Evolutionary conservation across 2,888 invertebrate species (phyloP).

Genomic region (Diploptera punctata): DNA sequence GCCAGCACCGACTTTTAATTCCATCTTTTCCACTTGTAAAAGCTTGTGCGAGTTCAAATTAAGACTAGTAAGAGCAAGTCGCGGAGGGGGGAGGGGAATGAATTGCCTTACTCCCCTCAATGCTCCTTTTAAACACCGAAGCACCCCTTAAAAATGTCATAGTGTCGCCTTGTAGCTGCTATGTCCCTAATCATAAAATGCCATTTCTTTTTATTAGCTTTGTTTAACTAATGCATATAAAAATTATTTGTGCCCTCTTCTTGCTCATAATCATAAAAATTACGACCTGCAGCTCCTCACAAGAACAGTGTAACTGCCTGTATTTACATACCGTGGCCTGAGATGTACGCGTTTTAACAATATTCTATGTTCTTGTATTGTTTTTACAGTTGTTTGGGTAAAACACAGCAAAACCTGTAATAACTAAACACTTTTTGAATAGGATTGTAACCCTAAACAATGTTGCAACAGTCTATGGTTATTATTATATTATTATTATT

Average conservation of each 20-base stretch:
- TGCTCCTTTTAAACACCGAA: conserved; percentile 7
- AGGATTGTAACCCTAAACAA: too few relatives aligned
- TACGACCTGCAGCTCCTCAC: not conserved
- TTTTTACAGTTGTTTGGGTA: too few relatives aligned
- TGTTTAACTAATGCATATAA: conserved; percentile 27
- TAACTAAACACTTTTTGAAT: too few relatives aligned
- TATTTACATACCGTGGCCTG: too few relatives aligned
- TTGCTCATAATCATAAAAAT: conserved; percentile 21
- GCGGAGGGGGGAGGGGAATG: not conserved
- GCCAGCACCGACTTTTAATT: conserved; percentile 13
- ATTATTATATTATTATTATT: too few relatives aligned
- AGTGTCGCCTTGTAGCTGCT: not conserved
- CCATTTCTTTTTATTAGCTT: conserved; percentile 25
- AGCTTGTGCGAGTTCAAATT: conserved; percentile 18
- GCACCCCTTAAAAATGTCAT: not conserved
- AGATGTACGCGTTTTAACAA: too few relatives aligned
- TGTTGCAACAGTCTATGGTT: too few relatives aligned
- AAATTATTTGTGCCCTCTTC: conserved; percentile 26
- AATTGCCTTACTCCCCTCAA: conserved; percentile 3
- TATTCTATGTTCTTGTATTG: too few relatives aligned
- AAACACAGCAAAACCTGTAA: too few relatives aligned
- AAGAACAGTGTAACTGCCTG: too few relatives aligned
- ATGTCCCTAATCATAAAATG: conserved; percentile 3
- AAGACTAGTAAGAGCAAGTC: not conserved
- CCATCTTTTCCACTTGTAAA: conserved; percentile 18